Evolutionary conservation across 1,140 invertebrate genomes (phyloP).

Genomic region (Branchinecta lindahli): DNA sequence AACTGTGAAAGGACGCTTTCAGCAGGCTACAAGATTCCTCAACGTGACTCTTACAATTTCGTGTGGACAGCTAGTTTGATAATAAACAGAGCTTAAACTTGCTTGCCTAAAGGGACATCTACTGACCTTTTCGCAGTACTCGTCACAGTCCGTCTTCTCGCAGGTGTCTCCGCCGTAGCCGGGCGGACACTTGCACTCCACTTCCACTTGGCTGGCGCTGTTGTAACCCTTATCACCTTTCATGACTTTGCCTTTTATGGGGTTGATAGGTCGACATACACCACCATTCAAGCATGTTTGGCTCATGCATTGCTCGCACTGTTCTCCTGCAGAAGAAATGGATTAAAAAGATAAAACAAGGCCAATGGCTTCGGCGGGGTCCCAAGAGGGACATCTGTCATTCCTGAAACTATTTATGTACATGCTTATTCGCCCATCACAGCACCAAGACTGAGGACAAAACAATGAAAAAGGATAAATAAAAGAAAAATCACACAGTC

Average conservation of each 20-base stretch:
- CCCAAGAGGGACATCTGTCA: too few relatives aligned
- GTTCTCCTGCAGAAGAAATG: slow-evolving; percentile 16
- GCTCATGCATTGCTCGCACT: slow-evolving; percentile 23
- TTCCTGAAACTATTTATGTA: too few relatives aligned
- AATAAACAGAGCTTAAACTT: too few relatives aligned
- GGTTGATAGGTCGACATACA: slow-evolving; percentile 17
- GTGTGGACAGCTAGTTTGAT: too few relatives aligned
- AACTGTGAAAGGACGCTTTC: too few relatives aligned
- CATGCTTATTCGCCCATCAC: too few relatives aligned
- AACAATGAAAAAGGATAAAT: too few relatives aligned
- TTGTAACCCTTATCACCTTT: slow-evolving; percentile 20
- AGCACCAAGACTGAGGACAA: too few relatives aligned
- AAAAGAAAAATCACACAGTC: too few relatives aligned
- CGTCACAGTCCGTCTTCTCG: slow-evolving; percentile 31
- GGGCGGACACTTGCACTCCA: slow-evolving; percentile 29
- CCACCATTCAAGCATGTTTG: slow-evolving; percentile 21
- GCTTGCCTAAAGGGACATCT: too few relatives aligned
- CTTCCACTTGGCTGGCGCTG: slow-evolving; percentile 14
- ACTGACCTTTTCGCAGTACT: slow-evolving; percentile 30
- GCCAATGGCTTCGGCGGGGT: background rate
- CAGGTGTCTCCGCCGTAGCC: slow-evolving; percentile 32
- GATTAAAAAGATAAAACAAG: slow-evolving; percentile 14
- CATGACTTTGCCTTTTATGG: background rate
- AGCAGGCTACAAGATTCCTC: too few relatives aligned
- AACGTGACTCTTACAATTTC: too few relatives aligned